Base-by-base conservation (phyloP, 2,888 invertebrate species). In the Boloria euphrosyne region DNA sequence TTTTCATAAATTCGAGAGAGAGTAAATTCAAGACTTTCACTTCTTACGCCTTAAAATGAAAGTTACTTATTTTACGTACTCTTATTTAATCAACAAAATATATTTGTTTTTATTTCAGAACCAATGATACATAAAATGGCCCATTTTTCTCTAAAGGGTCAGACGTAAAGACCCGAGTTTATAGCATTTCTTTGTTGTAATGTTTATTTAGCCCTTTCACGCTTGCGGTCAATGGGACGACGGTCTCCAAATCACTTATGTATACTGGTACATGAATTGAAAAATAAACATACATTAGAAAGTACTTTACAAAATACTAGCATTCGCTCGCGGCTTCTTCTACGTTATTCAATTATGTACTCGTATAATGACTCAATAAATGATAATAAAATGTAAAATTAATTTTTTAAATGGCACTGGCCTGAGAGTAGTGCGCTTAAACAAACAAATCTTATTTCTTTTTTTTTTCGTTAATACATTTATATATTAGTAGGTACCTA, bases 121-220 rank as follows among this genome's bases (percentile, higher is more conserved):
- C 10, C 44, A 46, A 57, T 43, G 38, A 18, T 31, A 31, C n/a
- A 49, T 13, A n/a, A 61, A 52, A 31, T 38, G 31, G 10, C 49
- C 44, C 17, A 49, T 58, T 62, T 66, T 22, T 51, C 17, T 50
- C 38, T 46, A 55, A 31, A 61, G 43, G 52, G 18, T 62, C 22
- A 16, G 38, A 50, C 61, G 44, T 22, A 57, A 50, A 44, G 6
- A 13, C 43, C 31, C 17, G 43, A 49, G 27, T 50, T 59, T 27
- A 53, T 52, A 43, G 17, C n/a, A 31, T 50, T 63, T 49, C 59
- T 53, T 64, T 59, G 44, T 50, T 59, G 59, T 17, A 60, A 64
- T 63, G 46, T 55, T 46, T 54, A 64, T 63, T 54, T n/a, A 27
- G 44, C 60, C 55, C 50, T 55, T 64, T 67, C 54, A 50, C n/a